phyloP scores from a whole-genome alignment of 2,113 vertebrate species.

The Hyperoodon ampullatus region DNA sequence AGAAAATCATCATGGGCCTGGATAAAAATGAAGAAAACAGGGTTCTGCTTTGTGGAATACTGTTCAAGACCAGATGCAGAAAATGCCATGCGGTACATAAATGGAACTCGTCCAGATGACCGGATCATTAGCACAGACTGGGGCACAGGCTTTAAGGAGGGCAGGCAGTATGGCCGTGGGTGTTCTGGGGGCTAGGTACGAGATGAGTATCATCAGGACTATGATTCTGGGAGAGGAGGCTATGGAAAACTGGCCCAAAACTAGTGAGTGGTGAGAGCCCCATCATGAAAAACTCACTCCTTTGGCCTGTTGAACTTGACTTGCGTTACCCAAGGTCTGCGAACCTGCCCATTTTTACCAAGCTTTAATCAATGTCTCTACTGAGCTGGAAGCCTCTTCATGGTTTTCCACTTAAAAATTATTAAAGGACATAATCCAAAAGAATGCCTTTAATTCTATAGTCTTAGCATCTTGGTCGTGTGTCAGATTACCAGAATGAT shows the following conservation, averaged over 20 bases:
- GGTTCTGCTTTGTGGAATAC: constrained; percentile 95
- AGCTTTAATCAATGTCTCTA: constrained; percentile 8
- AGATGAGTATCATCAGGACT: too few relatives aligned
- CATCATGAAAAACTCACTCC: too few relatives aligned
- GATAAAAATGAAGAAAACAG: constrained; percentile 94
- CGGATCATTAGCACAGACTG: constrained; percentile 94
- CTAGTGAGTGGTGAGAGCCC: too few relatives aligned
- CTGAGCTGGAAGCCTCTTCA: constrained; percentile 5
- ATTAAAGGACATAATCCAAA: constrained; percentile 64
- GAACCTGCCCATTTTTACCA: neutral
- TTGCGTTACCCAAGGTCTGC: too few relatives aligned
- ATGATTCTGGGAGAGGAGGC: too few relatives aligned
- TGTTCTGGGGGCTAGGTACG: too few relatives aligned
- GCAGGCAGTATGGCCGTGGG: too few relatives aligned
- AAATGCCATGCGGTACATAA: constrained; percentile 92
- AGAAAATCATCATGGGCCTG: constrained; percentile 93
- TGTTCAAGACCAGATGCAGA: constrained; percentile 90
- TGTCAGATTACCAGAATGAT: constrained; percentile 27
- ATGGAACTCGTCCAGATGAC: constrained; percentile 92
- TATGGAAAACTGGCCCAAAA: too few relatives aligned
- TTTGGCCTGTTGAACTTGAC: too few relatives aligned
- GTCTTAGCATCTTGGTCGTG: constrained; percentile 12
- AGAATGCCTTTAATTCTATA: constrained; percentile 55
- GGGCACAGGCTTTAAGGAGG: constrained; percentile 88
- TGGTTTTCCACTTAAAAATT: constrained; percentile 41